Evolutionary conservation across 2,113 vertebrate species (phyloP), one percentile per base, ranked within the genome.

Genomic region (Planiliza haematocheilus): DNA sequence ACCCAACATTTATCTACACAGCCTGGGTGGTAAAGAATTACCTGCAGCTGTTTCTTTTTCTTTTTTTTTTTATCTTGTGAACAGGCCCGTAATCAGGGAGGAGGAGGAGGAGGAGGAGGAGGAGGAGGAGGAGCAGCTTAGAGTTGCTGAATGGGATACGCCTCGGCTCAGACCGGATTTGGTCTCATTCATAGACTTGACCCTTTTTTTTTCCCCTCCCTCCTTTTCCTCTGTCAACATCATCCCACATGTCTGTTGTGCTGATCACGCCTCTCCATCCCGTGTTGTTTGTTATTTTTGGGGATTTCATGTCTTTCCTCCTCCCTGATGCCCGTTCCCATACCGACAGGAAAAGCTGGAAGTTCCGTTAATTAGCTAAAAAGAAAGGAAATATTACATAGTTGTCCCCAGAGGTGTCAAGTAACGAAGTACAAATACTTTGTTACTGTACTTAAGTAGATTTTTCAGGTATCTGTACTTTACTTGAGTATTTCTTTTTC

Each of bases 91-190:
- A 79, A 61, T 72, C 18, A 53, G 58, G n/a, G 30, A 42, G 34
- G 14, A 70, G 68, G 64, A 68, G 74, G 49, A 42, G 34, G n/a
- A 70, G 68, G 64, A 68, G 74, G 52, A 68, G 65, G 56, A 55
- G 74, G 49, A 42, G 34, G n/a, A 70, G 68, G 64, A 68, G 74
- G 52, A 68, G 65, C 52, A 55, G 71, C 55, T 62, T 56, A n/a
- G 18, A 39, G 36, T 42, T 39, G 7, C 16, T 78, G 75, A 80
- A 82, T 72, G 52, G 48, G 58, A 73, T 50, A 8, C 41, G 55
- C 30, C 42, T 78, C 2, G 18, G 68, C 58, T 84, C 52, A 75
- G 58, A 68, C 17, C 7, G 59, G 77, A 70, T 82, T 80, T 77
- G 18, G 45, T 59, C 51, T 63, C 55, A 55, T 84, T 87, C 58